Percentiles rank a stretch among this genome's conserved stretches.
phyloP scores from a whole-genome alignment of 2,888 invertebrate genomes.

The Mantis religiosa region DNA sequence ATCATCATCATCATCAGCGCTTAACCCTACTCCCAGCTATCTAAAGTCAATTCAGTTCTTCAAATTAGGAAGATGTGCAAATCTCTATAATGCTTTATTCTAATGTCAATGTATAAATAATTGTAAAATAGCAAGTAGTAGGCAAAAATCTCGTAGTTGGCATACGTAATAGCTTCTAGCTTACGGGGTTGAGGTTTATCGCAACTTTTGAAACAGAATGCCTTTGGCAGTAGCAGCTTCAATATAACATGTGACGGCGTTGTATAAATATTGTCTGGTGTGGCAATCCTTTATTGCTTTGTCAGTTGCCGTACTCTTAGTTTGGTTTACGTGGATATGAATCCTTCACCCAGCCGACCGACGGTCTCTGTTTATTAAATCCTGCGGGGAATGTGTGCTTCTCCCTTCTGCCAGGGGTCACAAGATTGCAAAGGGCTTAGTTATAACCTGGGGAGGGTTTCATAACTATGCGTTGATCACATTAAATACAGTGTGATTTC shows the following conservation, averaged over 20 bases:
- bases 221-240: neutral
- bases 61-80: no score
- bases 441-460: neutral
- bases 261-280: neutral
- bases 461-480: neutral
- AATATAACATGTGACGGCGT: neutral
- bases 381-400: neutral
- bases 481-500: neutral
- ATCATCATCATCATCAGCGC: no score
- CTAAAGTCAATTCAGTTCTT: no score
- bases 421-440: neutral
- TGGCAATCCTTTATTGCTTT: constrained; percentile 4
- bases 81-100: no score
- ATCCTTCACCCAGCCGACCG: neutral
- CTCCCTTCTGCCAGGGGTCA: neutral
- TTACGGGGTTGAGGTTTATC: neutral
- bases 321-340: constrained; percentile 4
- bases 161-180: no score
- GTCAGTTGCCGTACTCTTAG: neutral
- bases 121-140: no score
- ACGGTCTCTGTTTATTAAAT: constrained; percentile 5
- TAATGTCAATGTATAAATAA: no score
- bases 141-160: no score
- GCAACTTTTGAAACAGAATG: neutral
- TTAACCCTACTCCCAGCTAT: no score